Conservation (phyloP, 2,113 vertebrate species). For the Dromas ardeola region DNA sequence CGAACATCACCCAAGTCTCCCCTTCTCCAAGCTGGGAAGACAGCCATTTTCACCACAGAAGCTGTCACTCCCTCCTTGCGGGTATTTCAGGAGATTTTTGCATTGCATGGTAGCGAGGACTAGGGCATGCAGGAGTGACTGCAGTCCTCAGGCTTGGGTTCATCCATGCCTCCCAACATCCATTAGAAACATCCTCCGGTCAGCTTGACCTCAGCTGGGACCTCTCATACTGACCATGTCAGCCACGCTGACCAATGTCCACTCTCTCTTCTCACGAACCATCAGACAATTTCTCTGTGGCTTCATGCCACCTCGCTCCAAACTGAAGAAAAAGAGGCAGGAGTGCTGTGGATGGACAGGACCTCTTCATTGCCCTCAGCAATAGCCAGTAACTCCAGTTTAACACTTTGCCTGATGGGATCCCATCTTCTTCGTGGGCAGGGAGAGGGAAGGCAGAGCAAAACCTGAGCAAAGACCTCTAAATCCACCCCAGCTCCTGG, state of each 20-base stretch:
- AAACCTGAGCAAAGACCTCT: not conserved
- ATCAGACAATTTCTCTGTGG: accelerated
- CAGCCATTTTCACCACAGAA: not conserved
- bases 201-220: not conserved
- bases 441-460: not conserved
- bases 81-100: not conserved
- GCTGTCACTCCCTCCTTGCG: not conserved
- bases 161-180: not conserved
- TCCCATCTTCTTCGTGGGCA: accelerated
- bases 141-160: not conserved
- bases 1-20: not conserved
- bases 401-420: not conserved
- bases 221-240: not conserved
- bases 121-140: not conserved
- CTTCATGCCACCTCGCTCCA: not conserved
- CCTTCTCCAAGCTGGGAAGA: not conserved
- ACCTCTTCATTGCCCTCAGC: not conserved
- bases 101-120: not conserved
- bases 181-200: not conserved
- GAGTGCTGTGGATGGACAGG: not conserved
- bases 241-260: not conserved
- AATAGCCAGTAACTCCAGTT: not conserved
- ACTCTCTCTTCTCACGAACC: not conserved
- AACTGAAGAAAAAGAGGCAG: not conserved
- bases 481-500: not conserved